Evolutionary conservation across 2,113 vertebrate species (phyloP).

Genomic region (Otus sunia): DNA sequence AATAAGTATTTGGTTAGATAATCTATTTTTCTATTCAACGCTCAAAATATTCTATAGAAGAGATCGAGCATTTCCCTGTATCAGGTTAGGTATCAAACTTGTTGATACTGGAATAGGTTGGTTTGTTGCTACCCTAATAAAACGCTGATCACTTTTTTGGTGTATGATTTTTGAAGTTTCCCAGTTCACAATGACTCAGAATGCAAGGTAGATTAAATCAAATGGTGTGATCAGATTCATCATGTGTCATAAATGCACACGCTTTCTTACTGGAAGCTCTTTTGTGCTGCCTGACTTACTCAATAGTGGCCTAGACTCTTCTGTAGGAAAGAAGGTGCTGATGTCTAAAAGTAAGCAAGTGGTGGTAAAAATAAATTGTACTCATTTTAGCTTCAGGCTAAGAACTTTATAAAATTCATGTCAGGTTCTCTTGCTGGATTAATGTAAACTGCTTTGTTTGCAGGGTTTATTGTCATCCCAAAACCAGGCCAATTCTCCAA

Average conservation of each 20-base stretch:
- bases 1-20: neutral
- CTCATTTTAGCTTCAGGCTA: conserved; percentile 19
- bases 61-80: neutral
- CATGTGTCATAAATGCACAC: accelerated
- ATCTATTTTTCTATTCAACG: conserved; percentile 12
- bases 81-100: neutral
- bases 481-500: conserved; percentile 94
- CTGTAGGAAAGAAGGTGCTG: neutral
- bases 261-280: neutral
- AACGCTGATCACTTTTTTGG: neutral
- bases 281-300: neutral
- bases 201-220: conserved; percentile 8
- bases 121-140: neutral
- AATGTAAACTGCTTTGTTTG: conserved; percentile 85
- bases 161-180: neutral
- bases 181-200: neutral
- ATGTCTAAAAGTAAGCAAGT: neutral
- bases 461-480: conserved; percentile 94
- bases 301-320: neutral
- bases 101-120: neutral
- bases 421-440: conserved; percentile 72
- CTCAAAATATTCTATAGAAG: neutral
- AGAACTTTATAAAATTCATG: neutral
- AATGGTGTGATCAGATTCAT: neutral
- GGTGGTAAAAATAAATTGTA: neutral